These are phyloP conservation scores for Harpegnathos saltator DNA, from an alignment of 1,140 invertebrate species.

Conservation along the genomic window DNA sequence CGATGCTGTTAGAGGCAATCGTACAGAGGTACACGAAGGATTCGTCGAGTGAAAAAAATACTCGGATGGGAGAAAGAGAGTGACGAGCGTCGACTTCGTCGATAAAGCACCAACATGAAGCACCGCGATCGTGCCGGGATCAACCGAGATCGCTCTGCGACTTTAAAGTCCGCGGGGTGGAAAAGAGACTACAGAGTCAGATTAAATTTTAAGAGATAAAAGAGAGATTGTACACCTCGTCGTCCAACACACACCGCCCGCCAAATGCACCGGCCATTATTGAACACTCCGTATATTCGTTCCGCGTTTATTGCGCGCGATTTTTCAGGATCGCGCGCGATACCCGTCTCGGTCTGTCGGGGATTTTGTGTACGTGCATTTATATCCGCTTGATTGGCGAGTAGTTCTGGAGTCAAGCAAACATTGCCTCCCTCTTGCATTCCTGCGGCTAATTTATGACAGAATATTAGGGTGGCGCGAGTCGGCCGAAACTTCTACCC, in stretches of 20 bases:
- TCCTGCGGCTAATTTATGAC: conserved; percentile 66
- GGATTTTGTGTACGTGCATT: neutral
- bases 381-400: conserved; percentile 56
- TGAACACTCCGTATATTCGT: conserved; percentile 9
- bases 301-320: neutral
- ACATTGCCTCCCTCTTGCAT: conserved; percentile 49
- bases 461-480: conserved; percentile 56
- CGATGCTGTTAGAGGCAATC: neutral
- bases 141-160: neutral
- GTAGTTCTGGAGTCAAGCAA: conserved; percentile 56
- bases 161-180: neutral
- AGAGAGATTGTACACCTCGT: neutral
- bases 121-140: no score
- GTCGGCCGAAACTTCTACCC: conserved; percentile 50
- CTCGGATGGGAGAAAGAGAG: neutral
- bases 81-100: no score
- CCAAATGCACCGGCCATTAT: conserved; percentile 8
- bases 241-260: neutral
- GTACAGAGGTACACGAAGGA: no score
- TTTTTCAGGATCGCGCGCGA: conserved; percentile 30
- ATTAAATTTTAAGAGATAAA: neutral
- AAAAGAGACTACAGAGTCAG: neutral
- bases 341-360: no score
- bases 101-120: no score
- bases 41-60: no score